Percentiles rank a stretch among this genome's conserved stretches.
Conservation (phyloP, 2,888 invertebrate species). For the Pseudeuparius sepicola region DNA sequence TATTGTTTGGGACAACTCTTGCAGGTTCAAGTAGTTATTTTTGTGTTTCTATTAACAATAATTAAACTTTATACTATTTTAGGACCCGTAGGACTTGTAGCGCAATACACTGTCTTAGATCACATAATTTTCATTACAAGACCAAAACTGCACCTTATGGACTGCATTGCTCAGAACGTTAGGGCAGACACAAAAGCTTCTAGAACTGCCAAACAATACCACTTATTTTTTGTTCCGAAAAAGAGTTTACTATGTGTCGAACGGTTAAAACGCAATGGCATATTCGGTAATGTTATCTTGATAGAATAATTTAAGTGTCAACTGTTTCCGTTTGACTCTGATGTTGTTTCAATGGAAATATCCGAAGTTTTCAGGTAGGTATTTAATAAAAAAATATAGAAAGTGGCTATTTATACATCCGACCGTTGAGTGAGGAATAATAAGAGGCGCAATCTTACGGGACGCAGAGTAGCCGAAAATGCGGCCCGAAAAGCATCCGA, state of each 20-base stretch:
- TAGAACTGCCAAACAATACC: constrained; percentile 59
- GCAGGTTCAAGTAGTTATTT: no score
- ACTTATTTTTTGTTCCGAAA: constrained; percentile 82
- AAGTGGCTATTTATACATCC: no score
- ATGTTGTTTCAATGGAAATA: constrained; percentile 87
- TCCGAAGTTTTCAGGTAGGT: constrained; percentile 70
- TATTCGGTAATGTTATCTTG: constrained; percentile 63
- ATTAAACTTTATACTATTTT: no score
- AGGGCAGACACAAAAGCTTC: constrained; percentile 39
- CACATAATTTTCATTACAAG: constrained; percentile 85
- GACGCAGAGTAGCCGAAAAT: no score
- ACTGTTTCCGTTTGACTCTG: constrained; percentile 84
- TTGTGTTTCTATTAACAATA: no score
- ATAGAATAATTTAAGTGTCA: constrained; percentile 81
- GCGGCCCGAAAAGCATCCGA: no score
- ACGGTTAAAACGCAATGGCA: constrained; percentile 72
- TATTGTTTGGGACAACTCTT: constrained; percentile 84
- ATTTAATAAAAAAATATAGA: no score
- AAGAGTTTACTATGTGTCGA: constrained; percentile 81
- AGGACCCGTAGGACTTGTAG: constrained; percentile 69
- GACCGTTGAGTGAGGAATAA: no score
- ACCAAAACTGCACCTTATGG: constrained; percentile 74
- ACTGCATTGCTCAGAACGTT: constrained; percentile 61
- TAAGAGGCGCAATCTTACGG: no score
- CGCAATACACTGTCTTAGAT: constrained; percentile 65